Conservation (phyloP, 2,113 vertebrate genomes). For the Eubucco bourcierii region DNA sequence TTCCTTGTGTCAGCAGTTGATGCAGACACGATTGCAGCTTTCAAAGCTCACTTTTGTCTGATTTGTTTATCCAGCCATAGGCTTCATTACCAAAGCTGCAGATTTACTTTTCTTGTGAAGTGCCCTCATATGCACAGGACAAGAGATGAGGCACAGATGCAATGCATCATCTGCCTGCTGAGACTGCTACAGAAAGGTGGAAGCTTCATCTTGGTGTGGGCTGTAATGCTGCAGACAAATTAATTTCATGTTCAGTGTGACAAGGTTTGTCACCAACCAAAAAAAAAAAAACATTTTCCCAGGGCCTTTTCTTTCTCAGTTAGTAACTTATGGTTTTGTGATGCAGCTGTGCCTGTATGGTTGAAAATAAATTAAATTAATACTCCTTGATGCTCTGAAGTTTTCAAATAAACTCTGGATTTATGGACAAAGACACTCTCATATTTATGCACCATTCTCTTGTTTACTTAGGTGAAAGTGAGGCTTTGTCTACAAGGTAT, state of each 20-base stretch:
- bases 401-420: conserved; percentile 31
- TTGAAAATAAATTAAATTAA: conserved; percentile 60
- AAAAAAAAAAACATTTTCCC: conserved; percentile 35
- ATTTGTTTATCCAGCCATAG: conserved; percentile 39
- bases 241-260: conserved; percentile 19
- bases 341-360: background rate
- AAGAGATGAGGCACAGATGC: background rate
- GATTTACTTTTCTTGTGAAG: conserved; percentile 33
- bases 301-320: conserved; percentile 32
- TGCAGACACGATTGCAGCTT: background rate
- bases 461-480: conserved; percentile 27
- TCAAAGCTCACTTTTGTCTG: background rate
- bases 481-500: background rate
- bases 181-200: background rate
- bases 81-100: conserved; percentile 34
- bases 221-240: conserved; percentile 32
- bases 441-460: conserved; percentile 39
- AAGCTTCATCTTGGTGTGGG: background rate
- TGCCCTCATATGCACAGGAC: background rate
- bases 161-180: background rate
- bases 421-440: conserved; percentile 28
- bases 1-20: background rate
- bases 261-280: conserved; percentile 17
- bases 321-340: conserved; percentile 49
- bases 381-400: background rate